Percentiles rank a stretch among this genome's conserved stretches.
Evolutionary conservation across 2,797 vertebrate genomes (phyloP).

Genomic region (Melanotaenia pygmaea): DNA sequence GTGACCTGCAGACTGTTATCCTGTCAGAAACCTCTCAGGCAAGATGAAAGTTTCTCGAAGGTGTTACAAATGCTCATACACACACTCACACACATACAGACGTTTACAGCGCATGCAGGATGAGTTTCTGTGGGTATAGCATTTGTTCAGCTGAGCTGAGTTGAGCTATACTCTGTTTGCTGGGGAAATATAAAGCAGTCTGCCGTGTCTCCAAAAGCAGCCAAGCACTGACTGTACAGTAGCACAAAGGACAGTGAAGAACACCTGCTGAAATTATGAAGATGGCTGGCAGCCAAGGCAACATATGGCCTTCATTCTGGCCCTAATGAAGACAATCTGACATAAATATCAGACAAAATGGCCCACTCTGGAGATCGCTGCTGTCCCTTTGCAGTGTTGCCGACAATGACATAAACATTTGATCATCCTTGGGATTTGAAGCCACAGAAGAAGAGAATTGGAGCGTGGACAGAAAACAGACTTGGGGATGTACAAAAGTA

Average conservation of each 20-base stretch:
- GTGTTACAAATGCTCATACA: not conserved
- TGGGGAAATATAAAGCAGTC: constrained; percentile 59
- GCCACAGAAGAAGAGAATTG: constrained; percentile 16
- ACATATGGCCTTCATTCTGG: constrained; percentile 76
- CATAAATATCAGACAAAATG: constrained; percentile 74
- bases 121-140: constrained; percentile 25
- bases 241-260: constrained; percentile 69
- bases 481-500: constrained; percentile 24
- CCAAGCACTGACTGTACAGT: constrained; percentile 52
- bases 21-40: constrained; percentile 30
- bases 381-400: constrained; percentile 34
- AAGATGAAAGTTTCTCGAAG: constrained; percentile 1
- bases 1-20: constrained; percentile 22
- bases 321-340: constrained; percentile 79
- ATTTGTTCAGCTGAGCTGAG: constrained; percentile 48
- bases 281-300: constrained; percentile 72
- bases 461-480: constrained; percentile 23
- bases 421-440: constrained; percentile 48
- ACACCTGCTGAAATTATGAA: constrained; percentile 77
- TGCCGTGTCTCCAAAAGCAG: constrained; percentile 61
- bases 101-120: not conserved
- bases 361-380: constrained; percentile 45
- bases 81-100: not conserved
- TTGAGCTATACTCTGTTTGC: constrained; percentile 38
- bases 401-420: constrained; percentile 61